Evolutionary conservation across 2,888 invertebrate species (phyloP), one percentile per base, ranked within the genome.

Genomic region (Blastobasis adustella): DNA sequence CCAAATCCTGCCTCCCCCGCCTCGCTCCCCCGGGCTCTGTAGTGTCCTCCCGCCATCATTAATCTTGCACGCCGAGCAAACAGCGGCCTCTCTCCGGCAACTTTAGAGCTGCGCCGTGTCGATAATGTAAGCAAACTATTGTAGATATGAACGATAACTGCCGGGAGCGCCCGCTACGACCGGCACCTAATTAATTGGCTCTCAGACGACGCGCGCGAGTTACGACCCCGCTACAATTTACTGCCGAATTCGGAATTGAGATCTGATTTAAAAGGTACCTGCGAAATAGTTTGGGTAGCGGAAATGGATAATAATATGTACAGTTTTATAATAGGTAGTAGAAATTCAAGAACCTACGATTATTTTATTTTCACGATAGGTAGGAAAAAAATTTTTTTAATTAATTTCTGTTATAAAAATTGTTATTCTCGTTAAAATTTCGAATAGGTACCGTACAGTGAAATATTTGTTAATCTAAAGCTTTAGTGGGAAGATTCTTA

Each of bases 41-140:
- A 67, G 65, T 76, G 72, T 81, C 77, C 66, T 77, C 72, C 69
- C 63, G 72, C 67, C 66, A 78, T 79, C 82, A 85, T 87, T 87
- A 87, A 87, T 87, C 86, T 87, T 86, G 69, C 71, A 74, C 71
- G 74, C 60, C 65, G 71, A 73, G 76, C 77, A 82, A 82, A 82
- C 83, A 79, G 69, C 70, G 66, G 61, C 67, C 69, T 67, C 66
- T 64, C 65, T 58, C 53, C 59, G 66, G 66, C 65, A 69, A 76
- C 67, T 79, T 76, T 76, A 76, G 74, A 63, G 78, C 73, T 78
- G 76, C 58, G 59, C 65, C 58, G 55, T 70, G 72, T 75, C 76
- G 76, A 76, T 76, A 75, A 73, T 70, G 58, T 70, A 66, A 65
- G 70, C 67, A 72, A 74, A 71, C 67, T 71, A 72, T 71, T 61